These are phyloP conservation scores for Lasiommata megera DNA, from an alignment of 2,888 invertebrate genomes.

Conservation along the genomic window DNA sequence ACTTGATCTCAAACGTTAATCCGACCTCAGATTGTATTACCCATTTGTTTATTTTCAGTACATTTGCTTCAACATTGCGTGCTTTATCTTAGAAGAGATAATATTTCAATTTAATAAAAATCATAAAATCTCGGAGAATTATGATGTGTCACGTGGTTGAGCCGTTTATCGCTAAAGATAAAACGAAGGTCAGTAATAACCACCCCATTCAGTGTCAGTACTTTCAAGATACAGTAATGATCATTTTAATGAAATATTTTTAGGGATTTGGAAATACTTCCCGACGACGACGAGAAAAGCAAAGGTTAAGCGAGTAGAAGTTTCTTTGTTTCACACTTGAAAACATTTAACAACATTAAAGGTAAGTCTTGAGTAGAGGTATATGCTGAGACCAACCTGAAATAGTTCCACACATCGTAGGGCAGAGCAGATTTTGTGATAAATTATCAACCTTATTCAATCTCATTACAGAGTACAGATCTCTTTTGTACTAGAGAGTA, in stretches of 20 bases:
- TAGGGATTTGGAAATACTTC: background rate
- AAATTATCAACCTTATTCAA: background rate
- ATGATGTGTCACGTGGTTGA: slow-evolving; percentile 4
- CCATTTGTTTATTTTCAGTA: background rate
- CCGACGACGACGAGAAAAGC: no score
- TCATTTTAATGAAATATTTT: background rate
- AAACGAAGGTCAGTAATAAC: slow-evolving; percentile 7
- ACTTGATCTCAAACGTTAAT: no score
- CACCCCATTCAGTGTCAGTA: background rate
- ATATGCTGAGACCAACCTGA: no score
- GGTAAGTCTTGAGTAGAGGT: no score
- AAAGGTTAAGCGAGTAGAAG: no score
- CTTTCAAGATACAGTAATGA: background rate
- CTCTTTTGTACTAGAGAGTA: no score
- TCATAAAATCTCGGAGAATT: slow-evolving; percentile 1
- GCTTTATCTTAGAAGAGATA: background rate
- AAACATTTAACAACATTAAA: no score
- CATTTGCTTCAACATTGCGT: background rate
- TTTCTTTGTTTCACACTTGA: no score
- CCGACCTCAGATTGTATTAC: no score
- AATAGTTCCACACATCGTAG: no score
- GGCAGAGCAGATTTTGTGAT: no score
- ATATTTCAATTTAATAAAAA: slow-evolving; percentile 1
- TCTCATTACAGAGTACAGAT: no score
- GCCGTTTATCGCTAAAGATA: background rate